phyloP scores from a whole-genome alignment of 2,888 invertebrate species.

The Synergus japonicus region DNA sequence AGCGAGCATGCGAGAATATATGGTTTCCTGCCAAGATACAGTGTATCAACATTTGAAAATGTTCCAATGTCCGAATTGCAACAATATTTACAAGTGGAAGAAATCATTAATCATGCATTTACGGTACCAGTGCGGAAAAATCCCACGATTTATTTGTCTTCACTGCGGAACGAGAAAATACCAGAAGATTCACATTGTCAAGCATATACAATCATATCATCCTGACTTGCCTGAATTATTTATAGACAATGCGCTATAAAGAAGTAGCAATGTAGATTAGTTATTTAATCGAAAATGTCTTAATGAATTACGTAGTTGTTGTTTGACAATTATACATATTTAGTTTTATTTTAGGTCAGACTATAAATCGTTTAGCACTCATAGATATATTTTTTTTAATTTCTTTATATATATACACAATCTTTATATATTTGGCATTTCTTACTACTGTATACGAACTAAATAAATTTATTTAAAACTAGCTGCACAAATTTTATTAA shows the following conservation, averaged over 20 bases:
- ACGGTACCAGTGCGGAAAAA: constrained; percentile 29
- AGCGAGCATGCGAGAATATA: constrained; percentile 6
- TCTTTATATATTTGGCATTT: background rate
- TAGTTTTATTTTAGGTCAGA: background rate
- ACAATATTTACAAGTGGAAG: constrained; percentile 42
- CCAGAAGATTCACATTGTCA: constrained; percentile 31
- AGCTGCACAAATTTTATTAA: background rate
- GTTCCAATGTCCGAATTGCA: constrained; percentile 71
- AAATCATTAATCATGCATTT: constrained; percentile 32
- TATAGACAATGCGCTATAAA: constrained; percentile 4
- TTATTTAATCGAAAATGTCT: background rate
- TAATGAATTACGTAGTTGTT: background rate
- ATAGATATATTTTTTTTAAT: too few species aligned
- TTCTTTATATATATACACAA: too few species aligned
- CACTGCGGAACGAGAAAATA: constrained; percentile 33
- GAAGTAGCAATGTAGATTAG: background rate
- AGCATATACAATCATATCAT: constrained; percentile 31
- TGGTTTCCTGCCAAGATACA: constrained; percentile 15
- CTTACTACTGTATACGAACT: constrained; percentile 8
- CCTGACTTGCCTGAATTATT: constrained; percentile 28
- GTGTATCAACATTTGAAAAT: constrained; percentile 12
- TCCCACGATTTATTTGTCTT: constrained; percentile 24
- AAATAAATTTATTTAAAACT: constrained; percentile 22
- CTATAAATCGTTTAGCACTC: too few species aligned
- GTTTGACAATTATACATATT: constrained; percentile 3